Conservation (phyloP, 2,797 vertebrate species). For the Pantherophis alleghaniensis region DNA sequence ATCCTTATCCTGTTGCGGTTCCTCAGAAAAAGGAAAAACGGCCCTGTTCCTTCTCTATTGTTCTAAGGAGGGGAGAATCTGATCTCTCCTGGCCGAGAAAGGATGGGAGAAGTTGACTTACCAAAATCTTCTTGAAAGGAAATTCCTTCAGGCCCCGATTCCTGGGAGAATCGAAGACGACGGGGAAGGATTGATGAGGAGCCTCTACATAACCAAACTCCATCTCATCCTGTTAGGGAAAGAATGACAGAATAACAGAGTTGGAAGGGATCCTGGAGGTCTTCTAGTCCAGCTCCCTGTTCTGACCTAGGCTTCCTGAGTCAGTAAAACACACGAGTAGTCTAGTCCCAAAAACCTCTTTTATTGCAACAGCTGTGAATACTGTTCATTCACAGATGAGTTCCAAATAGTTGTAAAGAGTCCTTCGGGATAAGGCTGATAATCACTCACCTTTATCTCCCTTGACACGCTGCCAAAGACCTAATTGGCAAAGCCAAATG, state of each 20-base stretch:
- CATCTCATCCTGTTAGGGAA: conserved; percentile 82
- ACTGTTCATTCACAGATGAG: too few relatives aligned
- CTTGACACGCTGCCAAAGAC: too few relatives aligned
- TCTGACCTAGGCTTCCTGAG: too few relatives aligned
- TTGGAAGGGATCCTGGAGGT: neutral
- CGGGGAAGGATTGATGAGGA: conserved; percentile 84
- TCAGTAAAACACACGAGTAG: too few relatives aligned
- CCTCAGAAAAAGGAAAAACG: neutral
- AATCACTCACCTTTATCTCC: too few relatives aligned
- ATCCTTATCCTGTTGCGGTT: neutral
- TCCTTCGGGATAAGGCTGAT: too few relatives aligned
- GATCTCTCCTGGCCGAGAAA: too few relatives aligned
- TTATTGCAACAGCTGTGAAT: too few relatives aligned
- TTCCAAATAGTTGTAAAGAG: too few relatives aligned
- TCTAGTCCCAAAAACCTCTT: too few relatives aligned
- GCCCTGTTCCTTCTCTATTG: neutral
- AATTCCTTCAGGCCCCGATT: conserved; percentile 80
- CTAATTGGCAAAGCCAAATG: too few relatives aligned
- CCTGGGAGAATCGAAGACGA: conserved; percentile 92
- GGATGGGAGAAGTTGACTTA: conserved; percentile 8
- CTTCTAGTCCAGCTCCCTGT: too few relatives aligned
- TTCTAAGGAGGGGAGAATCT: neutral
- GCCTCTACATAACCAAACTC: conserved; percentile 92
- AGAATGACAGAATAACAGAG: neutral
- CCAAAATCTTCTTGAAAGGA: conserved; percentile 74